Evolutionary conservation across 2,888 invertebrate genomes (phyloP), one percentile per base, ranked within the genome.

Genomic region (Drosophila neotestacea): DNA sequence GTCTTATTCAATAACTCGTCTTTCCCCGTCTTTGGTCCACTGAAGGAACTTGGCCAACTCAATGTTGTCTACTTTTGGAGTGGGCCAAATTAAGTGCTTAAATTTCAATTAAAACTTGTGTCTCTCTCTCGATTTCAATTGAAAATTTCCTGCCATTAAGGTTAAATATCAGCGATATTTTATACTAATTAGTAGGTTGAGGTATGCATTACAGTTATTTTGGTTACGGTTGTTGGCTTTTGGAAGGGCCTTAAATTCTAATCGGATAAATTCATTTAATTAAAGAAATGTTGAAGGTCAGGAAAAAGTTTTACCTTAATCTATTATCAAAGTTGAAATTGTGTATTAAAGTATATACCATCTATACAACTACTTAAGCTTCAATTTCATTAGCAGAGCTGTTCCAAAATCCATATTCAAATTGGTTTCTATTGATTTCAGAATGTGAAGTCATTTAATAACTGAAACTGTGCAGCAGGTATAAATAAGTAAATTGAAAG

Each of bases 31-130:
- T 51, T 13, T 30, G 6, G 36, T 7, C 10, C 2, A 41, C 13
- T 39, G 10, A 6, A 28, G 27, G n/a, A 28, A 47, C 44, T 55
- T 38, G 27, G 46, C 46, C 46, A 44, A 46, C 34, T 11, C 28
- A 28, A 10, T 1, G 36, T 16, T 16, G 30, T 10, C 58, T 39
- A 39, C 58, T 59, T 59, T 22, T 39, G 13, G 27, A 3, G 36
- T 13, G 9, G 28, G 10, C 54, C 65, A 79, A 86, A 83, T 89
- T 81, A 87, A 85, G 87, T 87, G 87, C 89, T 89, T 87, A 89
- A 89, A 81, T 84, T 85, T 89, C 85, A 85, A 89, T 85, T 85
- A 87, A 85, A 85, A 84, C 73, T 85, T 89, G 70, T 67, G 61
- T 73, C 70, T 56, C 52, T 51, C 62, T 54, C 52, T 51, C 62